These are phyloP conservation scores for Leptopilina boulardi DNA, from an alignment of 1,140 invertebrate genomes.

Conservation along the genomic window DNA sequence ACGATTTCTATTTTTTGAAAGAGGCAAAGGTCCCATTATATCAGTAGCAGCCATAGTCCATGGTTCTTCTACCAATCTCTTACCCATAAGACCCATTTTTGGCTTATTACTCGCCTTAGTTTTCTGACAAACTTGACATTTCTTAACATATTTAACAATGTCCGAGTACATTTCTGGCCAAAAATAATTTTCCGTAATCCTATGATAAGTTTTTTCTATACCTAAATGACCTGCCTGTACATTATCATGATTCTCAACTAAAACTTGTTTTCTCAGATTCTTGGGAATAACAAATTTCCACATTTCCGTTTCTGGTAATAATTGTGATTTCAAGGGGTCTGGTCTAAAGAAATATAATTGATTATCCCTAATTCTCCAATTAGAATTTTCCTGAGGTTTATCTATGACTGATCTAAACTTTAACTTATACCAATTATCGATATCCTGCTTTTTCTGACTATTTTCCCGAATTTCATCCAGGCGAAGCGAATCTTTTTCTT, in stretches of 20 bases:
- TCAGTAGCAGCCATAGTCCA: conserved; percentile 56
- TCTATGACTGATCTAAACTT: neutral
- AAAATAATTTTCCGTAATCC: too few species aligned
- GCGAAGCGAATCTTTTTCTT: neutral
- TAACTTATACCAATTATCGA: neutral
- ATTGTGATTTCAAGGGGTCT: neutral
- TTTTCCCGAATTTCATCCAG: too few species aligned
- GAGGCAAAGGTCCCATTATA: conserved; percentile 58
- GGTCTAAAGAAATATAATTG: neutral
- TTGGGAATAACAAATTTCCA: neutral
- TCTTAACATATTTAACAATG: conserved; percentile 47
- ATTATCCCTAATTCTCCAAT: neutral
- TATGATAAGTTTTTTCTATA: too few species aligned
- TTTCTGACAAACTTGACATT: conserved; percentile 47
- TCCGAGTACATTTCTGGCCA: conserved; percentile 37
- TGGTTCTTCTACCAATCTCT: conserved; percentile 43
- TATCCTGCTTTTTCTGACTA: neutral
- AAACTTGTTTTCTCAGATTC: neutral
- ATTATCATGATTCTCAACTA: too few species aligned
- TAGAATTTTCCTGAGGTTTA: neutral
- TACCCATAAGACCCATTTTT: conserved; percentile 54
- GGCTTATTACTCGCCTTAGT: conserved; percentile 49
- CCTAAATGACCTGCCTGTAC: too few species aligned
- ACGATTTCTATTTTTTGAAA: conserved; percentile 48
- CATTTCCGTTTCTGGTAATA: neutral